Base-by-base conservation (phyloP, 1,140 invertebrate genomes). In the Drosophila prosaltans region DNA sequence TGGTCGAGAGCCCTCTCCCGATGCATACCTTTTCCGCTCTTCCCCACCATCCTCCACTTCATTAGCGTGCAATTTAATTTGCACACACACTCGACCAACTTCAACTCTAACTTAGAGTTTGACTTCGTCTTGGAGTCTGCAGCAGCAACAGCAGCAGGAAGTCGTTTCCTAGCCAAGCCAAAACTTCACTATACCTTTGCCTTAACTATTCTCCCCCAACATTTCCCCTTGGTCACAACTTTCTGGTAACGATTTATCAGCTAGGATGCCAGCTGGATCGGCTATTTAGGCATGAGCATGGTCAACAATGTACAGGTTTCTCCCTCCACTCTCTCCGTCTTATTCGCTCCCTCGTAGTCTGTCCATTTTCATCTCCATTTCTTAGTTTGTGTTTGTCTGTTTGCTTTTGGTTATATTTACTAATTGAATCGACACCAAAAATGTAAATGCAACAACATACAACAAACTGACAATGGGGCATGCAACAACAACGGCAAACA, bases 391-490 rank as follows among this genome's bases (percentile, higher is more conserved):
- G 85, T 84, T 74, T 82, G 79, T 86, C 72, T 81, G 88, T 91
- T 91, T 88, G 80, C 83, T 88, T 91, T 90, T 90, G 85, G 78
- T 91, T 90, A 91, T 91, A 91, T 91, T 91, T 91, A 91, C 90
- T 91, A 91, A 91, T 91, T 91, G 90, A 91, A 91, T 91, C 90
- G 90, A 91, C 90, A 91, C 90, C 90, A 91, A 91, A 91, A 91
- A 90, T 89, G 90, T 91, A 89, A 89, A 85, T 82, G 81, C 84
- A 85, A 83, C 89, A 91, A 89, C 80, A 89, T 65, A 67, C 79
- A 76, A 70, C 74, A 75, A 74, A 75, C 73, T 75, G 73, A 85
- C 86, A 85, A 79, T 77, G 72, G 39, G 64, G 64, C 63, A 69
- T 8, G 54, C 58, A 69, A 28, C 54, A 51, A 24, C 45, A 51